Conservation (phyloP, 2,888 invertebrate species). For the Diploptera punctata region DNA sequence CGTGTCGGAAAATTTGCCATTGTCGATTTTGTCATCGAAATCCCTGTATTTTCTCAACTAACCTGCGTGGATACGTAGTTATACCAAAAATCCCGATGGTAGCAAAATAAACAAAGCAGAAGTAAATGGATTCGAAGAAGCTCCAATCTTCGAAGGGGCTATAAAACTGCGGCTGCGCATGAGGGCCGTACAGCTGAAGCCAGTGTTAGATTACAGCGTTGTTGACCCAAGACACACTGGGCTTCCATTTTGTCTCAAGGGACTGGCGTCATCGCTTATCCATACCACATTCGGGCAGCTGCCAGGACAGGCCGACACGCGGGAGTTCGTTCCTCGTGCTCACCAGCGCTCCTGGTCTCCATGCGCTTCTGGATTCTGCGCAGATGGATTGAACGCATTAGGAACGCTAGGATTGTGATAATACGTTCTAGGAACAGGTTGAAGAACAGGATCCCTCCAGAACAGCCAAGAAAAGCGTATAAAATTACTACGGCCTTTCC, state of each 20-base stretch:
- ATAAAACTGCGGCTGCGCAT: conserved; percentile 63
- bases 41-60: conserved; percentile 12
- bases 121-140: conserved; percentile 68
- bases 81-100: conserved; percentile 70
- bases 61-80: conserved; percentile 66
- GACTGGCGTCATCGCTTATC: conserved; percentile 53
- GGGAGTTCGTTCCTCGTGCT: conserved; percentile 48
- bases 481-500: conserved; percentile 64
- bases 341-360: conserved; percentile 49
- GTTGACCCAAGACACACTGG: conserved; percentile 71
- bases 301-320: conserved; percentile 48
- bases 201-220: conserved; percentile 63
- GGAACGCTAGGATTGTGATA: conserved; percentile 68
- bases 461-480: conserved; percentile 70
- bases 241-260: conserved; percentile 67
- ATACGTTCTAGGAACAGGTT: conserved; percentile 70
- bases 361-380: conserved; percentile 55
- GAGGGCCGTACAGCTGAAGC: conserved; percentile 63
- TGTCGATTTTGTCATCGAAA: background rate
- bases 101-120: conserved; percentile 69
- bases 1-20: no score
- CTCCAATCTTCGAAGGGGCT: conserved; percentile 65
- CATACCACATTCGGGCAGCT: conserved; percentile 56
- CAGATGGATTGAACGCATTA: conserved; percentile 62
- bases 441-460: conserved; percentile 68